Base-by-base conservation (phyloP, 2,113 vertebrate species). In the Ahaetulla prasina region DNA sequence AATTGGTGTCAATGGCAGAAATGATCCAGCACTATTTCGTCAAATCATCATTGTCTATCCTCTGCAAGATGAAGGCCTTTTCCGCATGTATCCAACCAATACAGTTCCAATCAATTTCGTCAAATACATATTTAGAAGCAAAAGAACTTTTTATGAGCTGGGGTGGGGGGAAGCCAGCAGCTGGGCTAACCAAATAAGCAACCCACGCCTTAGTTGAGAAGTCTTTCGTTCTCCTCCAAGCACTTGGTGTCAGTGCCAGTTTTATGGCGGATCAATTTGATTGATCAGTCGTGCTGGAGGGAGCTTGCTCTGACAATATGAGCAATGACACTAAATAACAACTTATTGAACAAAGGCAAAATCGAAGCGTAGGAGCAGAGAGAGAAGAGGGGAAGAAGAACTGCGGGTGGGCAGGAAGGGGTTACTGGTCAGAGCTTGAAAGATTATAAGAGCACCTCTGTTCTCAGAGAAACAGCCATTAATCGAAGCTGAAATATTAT, bases 271-370 rank as follows among this genome's bases (percentile, higher is more conserved):
- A 93, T 95, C 94, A 89, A 94, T 95, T 89, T 22, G 87, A 90
- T 93, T 92, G 91, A 93, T 89, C 55, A 89, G 35, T 49, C 25
- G 53, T 14, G 35, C 80, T 60, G 27, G 90, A 92, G 87, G 85
- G 88, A 88, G 63, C 43, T 68, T 74, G 91, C 89, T 90, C 55
- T 85, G 94, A 94, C 94, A 88, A 53, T 85, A 85, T 91, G 90
- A 93, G 89, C 60, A 91, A 94, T 94, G 88, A 91, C 84, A 91
- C 89, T 92, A 88, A 92, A 89, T 92, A 90, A 92, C 86, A 53
- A 91, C 87, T 23, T 89, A 93, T 91, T 89, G 92, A 90, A 89
- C 60, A 16, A 39, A 85, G 88, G 80, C 52, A 30, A 52, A 91
- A 22, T n/a, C 8, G 11, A 54, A 43, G 27, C 39, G 4, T 1